Percentiles rank a stretch among this genome's conserved stretches.
phyloP scores from a whole-genome alignment of 2,888 invertebrate species.

The Belgica antarctica region DNA sequence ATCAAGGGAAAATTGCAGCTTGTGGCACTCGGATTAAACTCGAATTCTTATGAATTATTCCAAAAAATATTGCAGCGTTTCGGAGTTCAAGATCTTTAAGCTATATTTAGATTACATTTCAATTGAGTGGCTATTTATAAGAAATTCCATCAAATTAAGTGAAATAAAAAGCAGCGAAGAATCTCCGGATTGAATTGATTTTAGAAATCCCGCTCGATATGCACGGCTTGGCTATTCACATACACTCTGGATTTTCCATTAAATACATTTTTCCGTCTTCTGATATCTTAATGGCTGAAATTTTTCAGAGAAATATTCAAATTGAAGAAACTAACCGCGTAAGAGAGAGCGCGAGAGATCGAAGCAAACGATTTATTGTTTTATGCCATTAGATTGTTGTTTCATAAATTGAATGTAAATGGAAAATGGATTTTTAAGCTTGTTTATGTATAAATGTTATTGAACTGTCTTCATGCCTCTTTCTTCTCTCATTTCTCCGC shows the following conservation, averaged over 20 bases:
- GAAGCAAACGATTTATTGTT: slow-evolving; percentile 36
- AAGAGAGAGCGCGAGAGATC: too few species aligned
- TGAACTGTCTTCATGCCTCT: slow-evolving; percentile 12
- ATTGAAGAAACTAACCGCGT: too few species aligned
- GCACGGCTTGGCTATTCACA: background rate
- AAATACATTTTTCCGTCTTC: background rate
- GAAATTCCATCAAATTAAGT: too few species aligned
- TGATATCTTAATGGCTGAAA: slow-evolving; percentile 17
- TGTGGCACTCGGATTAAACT: background rate
- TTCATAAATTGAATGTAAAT: slow-evolving; percentile 40
- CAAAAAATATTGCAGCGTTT: background rate
- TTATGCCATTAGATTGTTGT: slow-evolving; percentile 35
- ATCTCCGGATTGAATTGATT: background rate
- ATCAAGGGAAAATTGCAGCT: background rate
- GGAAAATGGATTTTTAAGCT: slow-evolving; percentile 20
- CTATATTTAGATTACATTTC: slow-evolving; percentile 43
- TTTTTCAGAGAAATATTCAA: background rate
- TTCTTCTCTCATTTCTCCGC: background rate
- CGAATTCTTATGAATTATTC: background rate
- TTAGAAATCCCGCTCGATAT: background rate
- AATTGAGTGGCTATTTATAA: slow-evolving; percentile 22
- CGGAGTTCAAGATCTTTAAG: slow-evolving; percentile 23
- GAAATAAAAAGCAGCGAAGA: too few species aligned
- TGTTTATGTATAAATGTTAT: slow-evolving; percentile 24
- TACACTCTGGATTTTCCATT: background rate